Evolutionary conservation across 2,888 invertebrate genomes (phyloP).

Genomic region (Hydrotaea diabolus): DNA sequence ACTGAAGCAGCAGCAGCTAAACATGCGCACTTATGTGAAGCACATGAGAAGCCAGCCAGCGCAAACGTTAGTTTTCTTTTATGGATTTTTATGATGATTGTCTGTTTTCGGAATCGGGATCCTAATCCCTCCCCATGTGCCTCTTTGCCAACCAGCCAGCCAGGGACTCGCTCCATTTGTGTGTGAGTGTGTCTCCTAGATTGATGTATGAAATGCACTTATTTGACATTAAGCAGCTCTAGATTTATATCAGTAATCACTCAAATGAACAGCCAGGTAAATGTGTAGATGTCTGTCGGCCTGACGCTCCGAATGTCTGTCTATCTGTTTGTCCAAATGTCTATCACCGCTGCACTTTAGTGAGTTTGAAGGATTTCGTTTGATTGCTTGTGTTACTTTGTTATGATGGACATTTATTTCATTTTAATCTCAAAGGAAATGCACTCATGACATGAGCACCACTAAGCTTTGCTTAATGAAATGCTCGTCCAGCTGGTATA

Average conservation of each 20-base stretch:
- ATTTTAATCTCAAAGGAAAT: slow-evolving; percentile 50
- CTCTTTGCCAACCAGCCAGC: not conserved
- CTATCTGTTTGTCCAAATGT: slow-evolving; percentile 42
- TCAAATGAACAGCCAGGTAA: slow-evolving; percentile 66
- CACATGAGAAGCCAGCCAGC: slow-evolving; percentile 19
- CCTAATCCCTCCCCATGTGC: slow-evolving; percentile 46
- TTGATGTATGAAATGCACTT: slow-evolving; percentile 69
- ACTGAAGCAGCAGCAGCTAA: slow-evolving; percentile 44
- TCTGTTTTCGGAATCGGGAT: slow-evolving; percentile 36
- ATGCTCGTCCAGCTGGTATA: not conserved
- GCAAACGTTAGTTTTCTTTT: slow-evolving; percentile 53
- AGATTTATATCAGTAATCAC: slow-evolving; percentile 70
- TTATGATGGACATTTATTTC: slow-evolving; percentile 65
- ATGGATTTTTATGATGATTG: slow-evolving; percentile 62
- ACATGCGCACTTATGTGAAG: slow-evolving; percentile 41
- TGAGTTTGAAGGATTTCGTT: slow-evolving; percentile 45
- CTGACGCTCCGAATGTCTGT: slow-evolving; percentile 26
- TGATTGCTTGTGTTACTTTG: slow-evolving; percentile 61
- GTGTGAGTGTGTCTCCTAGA: slow-evolving; percentile 46
- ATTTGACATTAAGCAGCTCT: slow-evolving; percentile 70
- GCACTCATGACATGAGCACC: slow-evolving; percentile 40
- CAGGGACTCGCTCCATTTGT: not conserved
- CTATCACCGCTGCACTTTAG: slow-evolving; percentile 46
- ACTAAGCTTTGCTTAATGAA: not conserved
- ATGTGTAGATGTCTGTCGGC: slow-evolving; percentile 42